Percentiles rank a stretch among this genome's conserved stretches.
Evolutionary conservation across 1,140 invertebrate genomes (phyloP).

Genomic region (Nautilus pompilius): DNA sequence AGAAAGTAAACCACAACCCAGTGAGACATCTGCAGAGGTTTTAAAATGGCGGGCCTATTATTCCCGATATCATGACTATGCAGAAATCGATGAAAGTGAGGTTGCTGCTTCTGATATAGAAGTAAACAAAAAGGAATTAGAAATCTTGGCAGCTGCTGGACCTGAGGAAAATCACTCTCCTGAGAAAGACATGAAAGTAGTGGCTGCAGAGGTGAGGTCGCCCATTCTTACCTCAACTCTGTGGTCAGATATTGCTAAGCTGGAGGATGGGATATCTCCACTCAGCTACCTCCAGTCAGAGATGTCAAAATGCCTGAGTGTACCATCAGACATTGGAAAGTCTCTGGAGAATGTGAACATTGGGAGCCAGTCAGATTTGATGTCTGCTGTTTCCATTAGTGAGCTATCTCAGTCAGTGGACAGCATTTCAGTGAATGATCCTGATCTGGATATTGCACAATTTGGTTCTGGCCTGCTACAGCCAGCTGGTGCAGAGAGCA

Average conservation of each 20-base stretch:
- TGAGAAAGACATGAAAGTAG: background rate
- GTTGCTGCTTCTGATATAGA: background rate
- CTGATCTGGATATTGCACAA: no score
- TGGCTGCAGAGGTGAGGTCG: no score
- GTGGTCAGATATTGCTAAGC: slow-evolving; percentile 14
- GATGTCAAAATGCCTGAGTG: slow-evolving; percentile 48
- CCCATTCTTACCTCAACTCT: no score
- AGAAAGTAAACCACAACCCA: no score
- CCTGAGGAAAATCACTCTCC: background rate
- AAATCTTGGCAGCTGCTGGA: background rate
- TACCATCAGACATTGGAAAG: slow-evolving; percentile 46
- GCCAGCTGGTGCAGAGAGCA: background rate
- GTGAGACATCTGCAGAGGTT: no score
- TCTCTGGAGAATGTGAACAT: slow-evolving; percentile 43
- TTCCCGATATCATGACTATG: slow-evolving; percentile 42
- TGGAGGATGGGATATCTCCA: slow-evolving; percentile 12
- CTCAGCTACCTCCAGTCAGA: slow-evolving; percentile 1
- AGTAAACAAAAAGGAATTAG: background rate
- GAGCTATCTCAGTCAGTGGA: slow-evolving; percentile 44
- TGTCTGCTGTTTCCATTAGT: slow-evolving; percentile 46
- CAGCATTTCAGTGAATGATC: slow-evolving; percentile 13
- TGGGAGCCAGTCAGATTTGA: slow-evolving; percentile 35
- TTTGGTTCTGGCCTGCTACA: no score
- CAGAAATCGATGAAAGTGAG: slow-evolving; percentile 31
- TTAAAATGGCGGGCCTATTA: slow-evolving; percentile 18